Conservation (phyloP, 2,113 vertebrate genomes). For the Mobula hypostoma region DNA sequence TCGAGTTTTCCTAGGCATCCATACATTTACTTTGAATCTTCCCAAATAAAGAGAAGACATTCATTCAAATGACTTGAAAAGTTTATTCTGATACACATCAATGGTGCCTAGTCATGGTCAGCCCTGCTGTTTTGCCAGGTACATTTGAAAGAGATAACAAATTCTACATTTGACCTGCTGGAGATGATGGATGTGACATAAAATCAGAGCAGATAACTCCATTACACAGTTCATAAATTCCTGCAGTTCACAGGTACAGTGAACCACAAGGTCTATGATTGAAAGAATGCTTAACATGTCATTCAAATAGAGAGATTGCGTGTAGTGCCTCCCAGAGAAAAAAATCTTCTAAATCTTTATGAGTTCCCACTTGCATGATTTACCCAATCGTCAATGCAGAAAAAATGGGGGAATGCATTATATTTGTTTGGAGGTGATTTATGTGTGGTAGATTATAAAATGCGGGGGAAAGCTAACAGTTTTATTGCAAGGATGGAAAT, state of each 20-base stretch:
- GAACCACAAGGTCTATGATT: not conserved
- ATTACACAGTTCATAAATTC: conserved; percentile 11
- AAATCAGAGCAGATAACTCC: conserved; percentile 6
- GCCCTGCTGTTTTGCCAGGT: not conserved
- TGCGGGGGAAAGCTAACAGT: not conserved
- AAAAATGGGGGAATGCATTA: not conserved
- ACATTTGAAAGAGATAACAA: not conserved
- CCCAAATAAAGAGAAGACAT: not conserved
- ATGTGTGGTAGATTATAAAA: not conserved
- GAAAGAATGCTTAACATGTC: not conserved
- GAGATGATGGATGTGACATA: conserved; percentile 1
- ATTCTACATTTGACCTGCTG: not conserved
- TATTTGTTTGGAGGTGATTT: not conserved
- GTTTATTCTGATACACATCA: not conserved
- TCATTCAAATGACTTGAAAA: not conserved
- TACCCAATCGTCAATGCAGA: not conserved
- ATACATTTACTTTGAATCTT: not conserved
- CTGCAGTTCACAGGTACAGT: not conserved
- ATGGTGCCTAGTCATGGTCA: not conserved
- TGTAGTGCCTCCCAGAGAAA: not conserved
- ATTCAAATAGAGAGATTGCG: not conserved
- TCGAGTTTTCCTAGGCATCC: not conserved
- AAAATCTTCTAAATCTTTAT: not conserved
- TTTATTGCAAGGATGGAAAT: not conserved
- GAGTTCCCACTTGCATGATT: not conserved